Evolutionary conservation across 2,113 vertebrate genomes (phyloP), one percentile per base, ranked within the genome.

Genomic region (Propithecus coquereli): DNA sequence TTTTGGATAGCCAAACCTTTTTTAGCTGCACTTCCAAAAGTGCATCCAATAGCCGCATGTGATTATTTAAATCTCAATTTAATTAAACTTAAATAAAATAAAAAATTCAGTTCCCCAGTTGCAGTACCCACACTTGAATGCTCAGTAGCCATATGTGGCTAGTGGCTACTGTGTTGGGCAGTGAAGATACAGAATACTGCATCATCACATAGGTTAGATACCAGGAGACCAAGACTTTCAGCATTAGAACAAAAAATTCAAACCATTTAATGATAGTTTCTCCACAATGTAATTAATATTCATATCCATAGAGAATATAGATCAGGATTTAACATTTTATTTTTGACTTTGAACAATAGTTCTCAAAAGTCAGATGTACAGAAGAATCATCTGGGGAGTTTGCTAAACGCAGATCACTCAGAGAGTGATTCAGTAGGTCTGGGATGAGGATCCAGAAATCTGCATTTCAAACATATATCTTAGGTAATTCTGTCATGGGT

Each of bases 301-400:
- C 17, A 34, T 81, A 90, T 74, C 22, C 37, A 84, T 5, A 91
- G 47, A 82, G 54, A 89, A 71, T 76, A 87, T 0, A 70, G 11
- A 94, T 80, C 50, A 76, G 47, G 45, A 94, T 22, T 94, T 65
- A 95, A 73, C 61, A 95, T 88, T 91, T 91, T 79, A 81, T 71
- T 71, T 85, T 86, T 91, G 1, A 80, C 77, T 61, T 79, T 89
- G 16, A 70, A 91, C 22, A 91, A n/a, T 93, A 13, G 9, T 93
- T 97, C 65, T 91, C 43, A 94, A 95, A 95, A 92, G 34, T 94
- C 47, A 95, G 23, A 37, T 88, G 22, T 91, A 65, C 11, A 89
- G 27, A 90, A 91, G 20, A 82, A 93, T 80, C 25, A 97, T 45
- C 65, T 91, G 32, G 40, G 13, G 59, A 71, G 22, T 95, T 73